Evolutionary conservation across 2,888 invertebrate species (phyloP), one percentile per base, ranked within the genome.

Genomic region (Leucozona laternaria): DNA sequence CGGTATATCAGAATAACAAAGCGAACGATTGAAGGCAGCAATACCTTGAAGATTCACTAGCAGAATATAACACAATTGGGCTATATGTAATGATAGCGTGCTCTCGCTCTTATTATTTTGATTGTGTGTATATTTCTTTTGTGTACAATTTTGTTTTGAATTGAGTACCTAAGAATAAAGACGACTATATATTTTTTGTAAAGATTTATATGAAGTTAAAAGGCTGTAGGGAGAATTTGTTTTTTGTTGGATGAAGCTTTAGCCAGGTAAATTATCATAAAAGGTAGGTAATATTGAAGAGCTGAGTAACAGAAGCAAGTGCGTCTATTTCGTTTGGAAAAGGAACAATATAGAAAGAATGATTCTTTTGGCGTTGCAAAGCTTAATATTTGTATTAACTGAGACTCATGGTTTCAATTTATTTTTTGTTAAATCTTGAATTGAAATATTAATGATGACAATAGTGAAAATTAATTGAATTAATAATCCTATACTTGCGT

Each of bases 41-140:
- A 43, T 70, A 20, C 48, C 75, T 75, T 79, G 60, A 79, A 75
- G 60, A 83, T 75, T 62, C 73, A 37, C 66, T n/a, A 20, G 48
- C 31, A 60, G 70, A 83, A 70, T 22, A 40, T 43, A 70, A 79
- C 57, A 79, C 82, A 82, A 83, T 83, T 75, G 73, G 58, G 50
- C 71, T 57, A 71, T 57, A 71, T 81, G 68, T 40, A 68, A 68
- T 68, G 68, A 50, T 68, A 48, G 4, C 34, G 22, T 50, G 50
- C 15, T 43, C 43, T 48, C 11, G 20, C 48, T 45, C 8, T 48
- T 11, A 20, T 28, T 31, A n/a, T 55, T 60, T 60, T 43, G 22
- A 40, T 60, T 40, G 25, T 60, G 60, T 60, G 20, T 22, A 2
- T 58, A 8, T 40, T 22, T 17, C 22, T 37, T 60, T 37, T 60